Base-by-base conservation (phyloP, 1,140 invertebrate species). In the Polypedilum vanderplanki region DNA sequence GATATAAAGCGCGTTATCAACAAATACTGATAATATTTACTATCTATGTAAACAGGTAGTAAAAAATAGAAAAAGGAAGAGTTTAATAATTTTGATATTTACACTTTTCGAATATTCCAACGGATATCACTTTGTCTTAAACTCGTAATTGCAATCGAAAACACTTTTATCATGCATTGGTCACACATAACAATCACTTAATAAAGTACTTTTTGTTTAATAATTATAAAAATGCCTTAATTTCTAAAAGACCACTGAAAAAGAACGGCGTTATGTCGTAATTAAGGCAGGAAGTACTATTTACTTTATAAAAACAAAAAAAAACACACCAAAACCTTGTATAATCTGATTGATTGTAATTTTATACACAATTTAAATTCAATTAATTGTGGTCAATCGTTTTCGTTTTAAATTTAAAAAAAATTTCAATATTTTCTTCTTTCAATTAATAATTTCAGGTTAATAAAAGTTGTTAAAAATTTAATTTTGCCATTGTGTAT, bases 81-180 rank as follows among this genome's bases (percentile, higher is more conserved):
- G 24, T 33, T 57, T 57, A 57, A 57, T 46, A 46, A 3, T 15
- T 46, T 9, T n/a, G 17, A 70, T 70, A 70, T 70, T 70, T 70
- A 70, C 65, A 70, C 17, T 70, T 70, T 70, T 18, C 17, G 15
- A 57, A 9, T n/a, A 70, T 70, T 70, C 65, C 65, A 70, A 10
- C 65, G 65, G 15, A 70, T 9, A 70, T 70, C 9, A 10, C n/a
- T 70, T 18, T 70, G 65, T 20, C 65, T 70, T 9, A 70, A 70
- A 20, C 9, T 70, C 8, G 65, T 18, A n/a, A 70, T 5, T 22
- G 20, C n/a, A 57, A 57, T 70, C 20, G 65, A 18, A 18, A 70
- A 22, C 8, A 18, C 17, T 18, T 70, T 70, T 18, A 22, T 18
- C 17, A 70, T 18, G 10, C 65, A 70, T 18, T 70, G 65, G 18